Evolutionary conservation across 2,113 vertebrate species (phyloP), one percentile per base, ranked within the genome.

Genomic region (Dunckerocampus dactyliophorus): DNA sequence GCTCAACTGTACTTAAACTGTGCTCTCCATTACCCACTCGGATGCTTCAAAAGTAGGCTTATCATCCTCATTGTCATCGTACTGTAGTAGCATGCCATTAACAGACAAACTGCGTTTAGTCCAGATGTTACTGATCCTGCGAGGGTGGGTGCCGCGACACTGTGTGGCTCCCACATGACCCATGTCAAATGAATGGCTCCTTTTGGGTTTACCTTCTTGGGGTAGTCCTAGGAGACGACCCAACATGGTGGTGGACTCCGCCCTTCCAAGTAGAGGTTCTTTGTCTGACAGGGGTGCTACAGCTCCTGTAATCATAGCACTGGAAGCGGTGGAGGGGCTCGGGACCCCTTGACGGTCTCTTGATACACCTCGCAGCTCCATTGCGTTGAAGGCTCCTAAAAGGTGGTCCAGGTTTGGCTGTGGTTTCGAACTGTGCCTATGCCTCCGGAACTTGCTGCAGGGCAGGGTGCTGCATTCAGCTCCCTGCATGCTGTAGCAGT

Each of bases 1-100:
- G 15, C 17, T 22, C 2, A 7, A 37, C 37, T n/a, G 20, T 10
- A 37, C 63, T 89, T 74, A 89, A 64, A 99, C 97, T 0, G 97
- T 99, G 88, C 97, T 99, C 88, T 99, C 96, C 94, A 99, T 96
- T 21, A 99, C 96, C 96, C 96, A 99, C 79, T 99, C 96, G 0
- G 95, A 93, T 83, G 94, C 94, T 71, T 94, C 94, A 0, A 91
- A 87, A 21, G 76, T 88, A 16, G 92, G 91, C 56, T 92, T 95
- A 75, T 94, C 93, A 15, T 95, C 94, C 73, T 89, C 95, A 60
- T 82, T 88, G 75, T 95, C 94, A 54, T 97, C 93, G 0, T 93
- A 97, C 79, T 96, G 95, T 81, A 98, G 89, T 71, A 99, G 89
- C 94, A 95, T 97, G 82, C 97, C 95, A 0, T 98, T 99, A 55